Percentiles rank a stretch among this genome's conserved stretches.
Evolutionary conservation across 2,797 vertebrate species (phyloP).

Genomic region (Characodon lateralis): DNA sequence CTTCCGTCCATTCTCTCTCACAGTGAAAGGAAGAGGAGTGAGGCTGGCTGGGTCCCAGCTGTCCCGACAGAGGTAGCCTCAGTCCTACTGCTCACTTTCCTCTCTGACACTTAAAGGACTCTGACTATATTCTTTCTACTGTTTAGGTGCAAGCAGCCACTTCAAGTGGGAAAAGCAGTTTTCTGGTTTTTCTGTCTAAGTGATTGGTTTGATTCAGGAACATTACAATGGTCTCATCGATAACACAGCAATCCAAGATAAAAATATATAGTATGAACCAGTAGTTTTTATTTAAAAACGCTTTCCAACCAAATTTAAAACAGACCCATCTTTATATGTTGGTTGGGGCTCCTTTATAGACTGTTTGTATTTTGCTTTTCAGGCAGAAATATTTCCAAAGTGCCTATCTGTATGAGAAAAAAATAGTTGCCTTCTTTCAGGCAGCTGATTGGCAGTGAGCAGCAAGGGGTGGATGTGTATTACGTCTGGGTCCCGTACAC

Average conservation of each 20-base stretch:
- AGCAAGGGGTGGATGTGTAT: too few species aligned
- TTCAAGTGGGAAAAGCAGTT: not conserved
- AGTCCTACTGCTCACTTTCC: slow-evolving; percentile 33
- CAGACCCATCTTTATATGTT: too few species aligned
- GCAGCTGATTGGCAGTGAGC: too few species aligned
- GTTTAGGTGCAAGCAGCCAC: not conserved
- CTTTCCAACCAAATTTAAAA: not conserved
- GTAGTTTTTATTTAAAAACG: not conserved
- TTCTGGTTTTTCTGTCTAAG: not conserved
- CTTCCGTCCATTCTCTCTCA: slow-evolving; percentile 78
- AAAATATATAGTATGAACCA: not conserved
- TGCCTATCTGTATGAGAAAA: too few species aligned
- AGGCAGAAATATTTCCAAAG: too few species aligned
- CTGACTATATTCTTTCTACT: not conserved
- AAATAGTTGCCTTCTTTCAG: too few species aligned
- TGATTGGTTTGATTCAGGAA: not conserved
- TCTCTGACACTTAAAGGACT: slow-evolving; percentile 39
- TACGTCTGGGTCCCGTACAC: too few species aligned
- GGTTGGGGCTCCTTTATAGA: too few species aligned
- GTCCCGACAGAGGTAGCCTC: slow-evolving; percentile 57
- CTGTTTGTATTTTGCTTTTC: too few species aligned
- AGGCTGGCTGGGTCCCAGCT: slow-evolving; percentile 53
- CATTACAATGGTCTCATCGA: not conserved
- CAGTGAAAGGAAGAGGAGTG: slow-evolving; percentile 71
- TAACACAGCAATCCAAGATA: not conserved